Conservation (phyloP, 2,888 invertebrate genomes). For the Scrobipalpa costella region DNA sequence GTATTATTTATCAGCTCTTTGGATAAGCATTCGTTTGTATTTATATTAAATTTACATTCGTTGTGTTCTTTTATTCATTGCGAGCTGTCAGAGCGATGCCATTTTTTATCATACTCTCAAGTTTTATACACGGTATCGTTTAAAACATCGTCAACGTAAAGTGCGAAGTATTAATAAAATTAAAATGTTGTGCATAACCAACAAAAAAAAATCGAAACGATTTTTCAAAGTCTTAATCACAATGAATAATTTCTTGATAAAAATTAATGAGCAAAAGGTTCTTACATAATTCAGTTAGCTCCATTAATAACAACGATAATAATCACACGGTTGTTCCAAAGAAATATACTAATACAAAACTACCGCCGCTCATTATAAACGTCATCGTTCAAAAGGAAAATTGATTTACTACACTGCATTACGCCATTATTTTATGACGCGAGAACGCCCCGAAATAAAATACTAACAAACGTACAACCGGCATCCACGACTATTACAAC, state of each 20-base stretch:
- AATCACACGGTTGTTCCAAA: conserved; percentile 53
- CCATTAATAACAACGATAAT: conserved; percentile 61
- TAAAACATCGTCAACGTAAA: conserved; percentile 2
- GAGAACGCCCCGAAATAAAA: conserved; percentile 80
- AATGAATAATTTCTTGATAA: not conserved
- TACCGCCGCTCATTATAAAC: conserved; percentile 73
- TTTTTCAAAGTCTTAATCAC: conserved; percentile 6
- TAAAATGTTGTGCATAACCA: not conserved
- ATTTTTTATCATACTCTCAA: not conserved
- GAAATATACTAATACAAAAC: conserved; percentile 65
- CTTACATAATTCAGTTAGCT: conserved; percentile 33
- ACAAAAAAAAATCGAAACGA: not conserved
- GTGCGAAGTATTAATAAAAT: not conserved
- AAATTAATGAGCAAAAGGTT: not conserved
- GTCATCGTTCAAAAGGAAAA: conserved; percentile 76
- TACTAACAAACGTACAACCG: conserved; percentile 80
- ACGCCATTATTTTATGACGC: conserved; percentile 80
- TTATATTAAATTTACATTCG: conserved; percentile 58
- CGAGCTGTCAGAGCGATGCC: not conserved
- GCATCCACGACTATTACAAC: conserved; percentile 78
- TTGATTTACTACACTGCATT: conserved; percentile 78
- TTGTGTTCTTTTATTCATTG: conserved; percentile 25
- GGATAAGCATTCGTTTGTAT: conserved; percentile 59
- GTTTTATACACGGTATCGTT: not conserved
- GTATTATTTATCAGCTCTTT: conserved; percentile 58